Percentiles rank a stretch among this genome's conserved stretches.
Evolutionary conservation across 92 coral and sea anemone genomes (phyloP).

Genomic region (Epizoanthus stellaris): DNA sequence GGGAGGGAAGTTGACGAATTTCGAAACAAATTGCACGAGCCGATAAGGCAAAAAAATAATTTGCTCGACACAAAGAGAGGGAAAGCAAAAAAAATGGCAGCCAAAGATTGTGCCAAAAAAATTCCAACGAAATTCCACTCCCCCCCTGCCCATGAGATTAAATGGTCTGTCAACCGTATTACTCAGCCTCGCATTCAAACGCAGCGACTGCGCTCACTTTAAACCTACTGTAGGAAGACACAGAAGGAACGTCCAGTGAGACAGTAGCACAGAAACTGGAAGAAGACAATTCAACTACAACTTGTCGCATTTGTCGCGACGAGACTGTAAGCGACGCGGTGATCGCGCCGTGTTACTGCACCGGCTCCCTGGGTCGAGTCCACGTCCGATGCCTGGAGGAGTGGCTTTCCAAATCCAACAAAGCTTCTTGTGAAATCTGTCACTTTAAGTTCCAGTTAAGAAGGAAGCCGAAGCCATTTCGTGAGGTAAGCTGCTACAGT

Average conservation of each 20-base stretch:
- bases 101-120: too few species aligned
- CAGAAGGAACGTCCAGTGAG: not conserved
- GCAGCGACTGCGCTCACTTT: not conserved
- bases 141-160: too few species aligned
- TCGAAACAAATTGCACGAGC: too few species aligned
- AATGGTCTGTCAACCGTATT: too few species aligned
- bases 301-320: slow-evolving; percentile 94
- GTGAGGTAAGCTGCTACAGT: slow-evolving; percentile 61
- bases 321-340: slow-evolving; percentile 65
- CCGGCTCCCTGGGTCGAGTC: slow-evolving; percentile 88
- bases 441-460: slow-evolving; percentile 68
- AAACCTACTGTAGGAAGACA: not conserved
- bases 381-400: slow-evolving; percentile 89
- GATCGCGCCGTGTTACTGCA: slow-evolving; percentile 85
- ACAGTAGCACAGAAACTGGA: not conserved
- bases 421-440: slow-evolving; percentile 88
- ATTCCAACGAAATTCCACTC: too few species aligned
- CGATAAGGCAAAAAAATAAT: too few species aligned
- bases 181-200: too few species aligned
- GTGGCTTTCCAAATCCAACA: slow-evolving; percentile 88
- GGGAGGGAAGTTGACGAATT: too few species aligned
- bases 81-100: too few species aligned
- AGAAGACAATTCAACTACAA: slow-evolving; percentile 31
- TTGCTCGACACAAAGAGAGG: too few species aligned
- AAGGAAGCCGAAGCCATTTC: slow-evolving; percentile 73